phyloP scores from a whole-genome alignment of 2,888 invertebrate species.

The Drosophila tripunctata region DNA sequence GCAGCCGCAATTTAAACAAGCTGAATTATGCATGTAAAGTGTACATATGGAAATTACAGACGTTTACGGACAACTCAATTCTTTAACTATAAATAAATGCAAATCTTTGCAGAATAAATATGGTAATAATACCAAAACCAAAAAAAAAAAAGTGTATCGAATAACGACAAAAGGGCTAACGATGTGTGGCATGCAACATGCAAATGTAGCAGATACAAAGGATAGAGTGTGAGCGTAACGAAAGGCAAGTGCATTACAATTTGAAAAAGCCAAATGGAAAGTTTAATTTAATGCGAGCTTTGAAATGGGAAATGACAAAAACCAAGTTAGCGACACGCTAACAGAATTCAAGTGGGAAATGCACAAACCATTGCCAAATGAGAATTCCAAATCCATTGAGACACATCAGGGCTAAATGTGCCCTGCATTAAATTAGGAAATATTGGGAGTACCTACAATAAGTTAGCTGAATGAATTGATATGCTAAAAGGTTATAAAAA shows the following conservation, averaged over 20 bases:
- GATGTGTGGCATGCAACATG: constrained; percentile 37
- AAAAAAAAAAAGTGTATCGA: constrained; percentile 29
- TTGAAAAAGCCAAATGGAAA: constrained; percentile 36
- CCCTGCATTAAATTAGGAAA: too few relatives aligned
- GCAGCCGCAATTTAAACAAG: constrained; percentile 1
- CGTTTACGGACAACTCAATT: not conserved
- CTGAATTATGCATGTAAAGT: constrained; percentile 39
- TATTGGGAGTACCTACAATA: too few relatives aligned
- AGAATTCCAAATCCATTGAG: constrained; percentile 14
- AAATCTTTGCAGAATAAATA: constrained; percentile 24
- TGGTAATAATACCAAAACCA: constrained; percentile 38
- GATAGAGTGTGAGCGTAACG: not conserved
- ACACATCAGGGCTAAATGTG: not conserved
- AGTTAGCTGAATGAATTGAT: not conserved
- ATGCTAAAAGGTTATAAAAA: too few relatives aligned
- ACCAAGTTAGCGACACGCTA: constrained; percentile 21
- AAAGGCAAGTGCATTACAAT: constrained; percentile 13
- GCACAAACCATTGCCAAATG: constrained; percentile 20
- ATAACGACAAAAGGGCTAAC: not conserved
- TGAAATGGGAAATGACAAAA: constrained; percentile 27
- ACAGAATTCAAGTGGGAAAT: constrained; percentile 6
- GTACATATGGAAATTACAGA: constrained; percentile 15
- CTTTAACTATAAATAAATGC: constrained; percentile 14
- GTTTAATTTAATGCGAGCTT: constrained; percentile 34
- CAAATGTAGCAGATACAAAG: constrained; percentile 20